phyloP scores from a whole-genome alignment of 1,140 invertebrate species.

The Papilio polyxenes region DNA sequence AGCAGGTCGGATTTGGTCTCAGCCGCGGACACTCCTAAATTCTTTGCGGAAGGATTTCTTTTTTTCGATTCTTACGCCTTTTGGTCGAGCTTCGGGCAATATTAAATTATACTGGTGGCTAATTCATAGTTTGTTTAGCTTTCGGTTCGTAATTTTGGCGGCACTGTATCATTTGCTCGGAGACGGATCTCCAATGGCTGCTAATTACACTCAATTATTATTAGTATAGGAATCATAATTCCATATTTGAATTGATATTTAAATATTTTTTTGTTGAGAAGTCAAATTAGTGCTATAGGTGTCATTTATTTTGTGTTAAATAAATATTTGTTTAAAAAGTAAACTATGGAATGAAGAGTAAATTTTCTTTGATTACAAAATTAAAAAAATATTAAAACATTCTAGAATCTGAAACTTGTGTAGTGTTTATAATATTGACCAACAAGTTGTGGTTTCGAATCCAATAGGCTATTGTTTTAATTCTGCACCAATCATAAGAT shows the following conservation, averaged over 20 bases:
- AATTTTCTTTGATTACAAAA: neutral
- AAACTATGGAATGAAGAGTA: neutral
- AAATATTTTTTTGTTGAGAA: neutral
- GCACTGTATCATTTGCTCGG: conserved; percentile 53
- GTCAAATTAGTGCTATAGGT: neutral
- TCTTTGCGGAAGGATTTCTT: conserved; percentile 76
- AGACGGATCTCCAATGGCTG: conserved; percentile 4
- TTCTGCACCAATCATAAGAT: neutral
- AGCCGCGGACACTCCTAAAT: conserved; percentile 77
- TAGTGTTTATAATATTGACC: neutral
- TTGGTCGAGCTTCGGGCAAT: conserved; percentile 58
- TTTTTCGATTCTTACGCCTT: conserved; percentile 66
- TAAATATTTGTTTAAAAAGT: neutral
- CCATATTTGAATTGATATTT: neutral
- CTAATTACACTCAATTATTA: conserved; percentile 19
- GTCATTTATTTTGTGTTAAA: neutral
- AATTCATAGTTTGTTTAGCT: conserved; percentile 66
- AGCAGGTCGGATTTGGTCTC: conserved; percentile 77
- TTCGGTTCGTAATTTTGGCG: conserved; percentile 60
- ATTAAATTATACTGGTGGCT: conserved; percentile 72
- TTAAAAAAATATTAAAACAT: neutral
- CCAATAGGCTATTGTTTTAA: neutral
- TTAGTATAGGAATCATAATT: neutral
- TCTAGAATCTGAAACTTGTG: neutral
- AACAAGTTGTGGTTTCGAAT: neutral